Evolutionary conservation across 2,113 vertebrate genomes (phyloP).

Genomic region (Craseonycteris thonglongyai): DNA sequence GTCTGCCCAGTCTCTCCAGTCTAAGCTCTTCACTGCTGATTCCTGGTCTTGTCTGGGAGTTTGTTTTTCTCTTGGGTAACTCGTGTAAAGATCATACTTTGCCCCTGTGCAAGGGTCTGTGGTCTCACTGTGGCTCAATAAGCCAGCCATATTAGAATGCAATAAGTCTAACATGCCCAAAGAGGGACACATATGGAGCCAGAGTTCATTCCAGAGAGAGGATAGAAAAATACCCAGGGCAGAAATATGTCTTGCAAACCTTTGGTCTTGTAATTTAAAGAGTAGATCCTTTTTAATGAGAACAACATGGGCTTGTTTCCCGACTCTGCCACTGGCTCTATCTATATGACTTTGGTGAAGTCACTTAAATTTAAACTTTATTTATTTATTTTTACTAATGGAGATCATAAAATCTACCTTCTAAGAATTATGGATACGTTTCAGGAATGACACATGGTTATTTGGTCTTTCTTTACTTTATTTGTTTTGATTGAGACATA

Average conservation of each 20-base stretch:
- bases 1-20: neutral
- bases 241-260: neutral
- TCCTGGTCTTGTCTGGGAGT: neutral
- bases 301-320: neutral
- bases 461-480: neutral
- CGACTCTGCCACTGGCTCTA: neutral
- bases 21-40: neutral
- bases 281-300: neutral
- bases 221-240: neutral
- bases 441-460: neutral
- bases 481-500: neutral
- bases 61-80: neutral
- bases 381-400: neutral
- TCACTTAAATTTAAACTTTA: neutral
- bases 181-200: rapidly evolving
- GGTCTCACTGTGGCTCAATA: neutral
- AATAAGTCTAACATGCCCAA: neutral
- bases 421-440: neutral
- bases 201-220: neutral
- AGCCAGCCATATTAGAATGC: neutral
- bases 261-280: neutral
- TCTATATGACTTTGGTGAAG: neutral
- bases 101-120: rapidly evolving
- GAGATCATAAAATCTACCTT: neutral
- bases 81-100: neutral